Evolutionary conservation across 2,113 vertebrate genomes (phyloP).

Genomic region (Dipodomys spectabilis): DNA sequence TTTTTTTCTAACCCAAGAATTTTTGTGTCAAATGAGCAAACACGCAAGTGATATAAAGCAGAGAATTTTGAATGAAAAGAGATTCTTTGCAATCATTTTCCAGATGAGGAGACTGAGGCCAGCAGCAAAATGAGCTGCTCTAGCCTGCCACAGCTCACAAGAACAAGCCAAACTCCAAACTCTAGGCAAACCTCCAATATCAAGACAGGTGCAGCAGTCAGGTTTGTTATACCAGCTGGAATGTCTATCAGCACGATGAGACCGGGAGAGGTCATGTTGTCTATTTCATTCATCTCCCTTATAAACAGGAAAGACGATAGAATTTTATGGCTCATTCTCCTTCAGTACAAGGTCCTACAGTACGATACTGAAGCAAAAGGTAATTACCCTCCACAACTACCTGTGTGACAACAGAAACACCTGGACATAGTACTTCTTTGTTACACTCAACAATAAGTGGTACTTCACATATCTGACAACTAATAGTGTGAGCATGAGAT

Average conservation of each 20-base stretch:
- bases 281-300: constrained; percentile 47
- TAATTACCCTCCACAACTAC: constrained; percentile 29
- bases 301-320: background rate
- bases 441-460: constrained; percentile 30
- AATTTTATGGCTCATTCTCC: background rate
- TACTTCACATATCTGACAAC: constrained; percentile 31
- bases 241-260: background rate
- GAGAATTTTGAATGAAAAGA: background rate
- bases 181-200: too few relatives aligned
- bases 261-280: background rate
- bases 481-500: constrained; percentile 29
- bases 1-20: constrained; percentile 16
- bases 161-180: background rate
- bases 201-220: too few relatives aligned
- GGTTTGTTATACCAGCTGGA: background rate
- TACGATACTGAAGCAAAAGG: constrained; percentile 49
- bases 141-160: background rate
- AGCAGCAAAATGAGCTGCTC: background rate
- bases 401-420: constrained; percentile 33
- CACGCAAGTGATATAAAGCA: background rate
- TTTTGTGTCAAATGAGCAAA: background rate
- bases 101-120: background rate
- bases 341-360: background rate
- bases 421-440: background rate
- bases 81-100: background rate